phyloP scores from a whole-genome alignment of 2,113 vertebrate genomes.

The Cricetomys ansorgei region DNA sequence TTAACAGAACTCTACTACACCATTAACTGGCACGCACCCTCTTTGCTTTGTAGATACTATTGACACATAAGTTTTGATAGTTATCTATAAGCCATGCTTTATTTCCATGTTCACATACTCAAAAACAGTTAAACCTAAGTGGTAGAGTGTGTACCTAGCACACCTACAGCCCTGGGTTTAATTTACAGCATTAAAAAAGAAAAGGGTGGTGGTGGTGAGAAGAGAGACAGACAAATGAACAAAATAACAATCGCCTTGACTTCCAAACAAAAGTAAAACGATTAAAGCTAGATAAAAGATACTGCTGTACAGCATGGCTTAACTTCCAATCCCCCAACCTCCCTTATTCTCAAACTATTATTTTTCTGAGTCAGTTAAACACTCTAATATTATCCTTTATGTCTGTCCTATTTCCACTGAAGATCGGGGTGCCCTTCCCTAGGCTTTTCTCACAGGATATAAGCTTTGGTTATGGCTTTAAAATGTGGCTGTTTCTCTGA shows the following conservation, averaged over 20 bases:
- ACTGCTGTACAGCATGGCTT: background rate
- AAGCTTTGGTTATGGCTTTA: slow-evolving; percentile 18
- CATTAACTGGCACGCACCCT: background rate
- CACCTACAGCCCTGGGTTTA: background rate
- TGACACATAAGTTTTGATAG: background rate
- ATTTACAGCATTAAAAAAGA: background rate
- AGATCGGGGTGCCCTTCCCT: background rate
- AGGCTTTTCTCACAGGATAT: background rate
- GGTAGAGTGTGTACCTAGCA: background rate
- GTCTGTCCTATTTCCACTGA: background rate
- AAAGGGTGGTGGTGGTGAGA: background rate
- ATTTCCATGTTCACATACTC: background rate
- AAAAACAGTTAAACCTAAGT: background rate
- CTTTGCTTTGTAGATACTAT: background rate
- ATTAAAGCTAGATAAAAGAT: slow-evolving; percentile 17
- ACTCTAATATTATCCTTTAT: background rate
- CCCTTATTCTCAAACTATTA: background rate
- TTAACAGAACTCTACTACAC: background rate
- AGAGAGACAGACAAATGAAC: background rate
- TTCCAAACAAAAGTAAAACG: background rate
- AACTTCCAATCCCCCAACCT: background rate
- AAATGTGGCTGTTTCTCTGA: background rate
- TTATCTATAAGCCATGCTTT: background rate
- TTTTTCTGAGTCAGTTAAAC: background rate
- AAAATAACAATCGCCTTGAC: background rate